phyloP scores from a whole-genome alignment of 2,113 vertebrate genomes.

The Eira barbara region DNA sequence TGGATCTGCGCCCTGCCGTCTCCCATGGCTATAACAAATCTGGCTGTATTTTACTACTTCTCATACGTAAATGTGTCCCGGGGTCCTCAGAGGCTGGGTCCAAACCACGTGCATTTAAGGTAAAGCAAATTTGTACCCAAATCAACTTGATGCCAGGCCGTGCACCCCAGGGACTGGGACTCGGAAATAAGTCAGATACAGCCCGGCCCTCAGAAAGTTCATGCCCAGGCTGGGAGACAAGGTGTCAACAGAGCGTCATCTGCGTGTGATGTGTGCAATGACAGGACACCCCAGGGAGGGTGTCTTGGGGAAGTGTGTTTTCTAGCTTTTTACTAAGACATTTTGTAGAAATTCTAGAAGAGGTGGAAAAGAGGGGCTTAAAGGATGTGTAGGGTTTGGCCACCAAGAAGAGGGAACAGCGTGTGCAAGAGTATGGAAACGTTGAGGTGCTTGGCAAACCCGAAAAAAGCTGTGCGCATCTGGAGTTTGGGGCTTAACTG shows the following conservation, averaged over 20 bases:
- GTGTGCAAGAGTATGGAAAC: neutral
- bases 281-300: neutral
- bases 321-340: neutral
- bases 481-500: neutral
- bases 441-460: neutral
- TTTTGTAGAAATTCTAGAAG: neutral
- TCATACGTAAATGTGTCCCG: neutral
- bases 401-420: neutral
- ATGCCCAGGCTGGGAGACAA: neutral
- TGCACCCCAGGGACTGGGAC: neutral
- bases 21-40: neutral
- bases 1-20: neutral
- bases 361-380: neutral
- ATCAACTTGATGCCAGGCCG: neutral
- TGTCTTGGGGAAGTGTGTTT: neutral
- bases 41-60: neutral
- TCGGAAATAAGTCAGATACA: neutral
- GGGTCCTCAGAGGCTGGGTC: neutral
- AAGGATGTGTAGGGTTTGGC: neutral
- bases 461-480: too few relatives aligned
- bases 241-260: neutral
- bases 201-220: neutral
- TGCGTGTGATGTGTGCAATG: neutral
- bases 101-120: neutral
- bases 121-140: neutral